Percentiles rank a stretch among this genome's conserved stretches.
phyloP scores from a whole-genome alignment of 2,797 vertebrate genomes.

The Fringilla coelebs region DNA sequence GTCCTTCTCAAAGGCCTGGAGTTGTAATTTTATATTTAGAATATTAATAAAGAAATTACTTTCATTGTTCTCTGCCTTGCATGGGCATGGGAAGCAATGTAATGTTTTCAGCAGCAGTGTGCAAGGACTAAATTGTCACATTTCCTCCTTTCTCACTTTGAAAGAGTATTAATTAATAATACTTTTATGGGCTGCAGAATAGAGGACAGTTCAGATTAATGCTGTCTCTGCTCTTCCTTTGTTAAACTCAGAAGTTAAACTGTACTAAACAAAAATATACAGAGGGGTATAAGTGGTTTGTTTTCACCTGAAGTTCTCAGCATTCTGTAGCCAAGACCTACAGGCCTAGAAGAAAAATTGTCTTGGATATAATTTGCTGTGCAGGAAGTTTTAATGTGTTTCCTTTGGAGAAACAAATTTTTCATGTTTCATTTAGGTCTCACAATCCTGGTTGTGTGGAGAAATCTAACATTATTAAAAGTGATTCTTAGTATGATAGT shows the following conservation, averaged over 20 bases:
- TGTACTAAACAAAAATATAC: background rate
- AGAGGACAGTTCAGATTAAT: background rate
- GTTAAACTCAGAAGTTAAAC: background rate
- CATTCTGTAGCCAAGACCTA: background rate
- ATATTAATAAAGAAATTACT: background rate
- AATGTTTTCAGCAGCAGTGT: background rate
- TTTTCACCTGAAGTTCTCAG: background rate
- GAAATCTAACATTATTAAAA: background rate
- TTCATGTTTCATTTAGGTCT: background rate
- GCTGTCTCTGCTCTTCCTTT: background rate
- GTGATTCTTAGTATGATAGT: background rate
- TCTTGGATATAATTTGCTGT: background rate
- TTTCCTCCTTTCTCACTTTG: background rate
- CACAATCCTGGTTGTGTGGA: background rate
- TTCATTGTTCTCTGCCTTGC: background rate
- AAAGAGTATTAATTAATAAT: background rate
- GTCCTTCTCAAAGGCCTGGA: background rate
- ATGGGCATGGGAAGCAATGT: accelerated
- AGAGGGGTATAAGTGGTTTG: accelerated
- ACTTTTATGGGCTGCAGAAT: background rate
- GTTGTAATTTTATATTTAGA: background rate
- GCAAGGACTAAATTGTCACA: background rate
- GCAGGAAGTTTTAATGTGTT: background rate
- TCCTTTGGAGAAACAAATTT: background rate
- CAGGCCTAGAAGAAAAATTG: background rate